Base-by-base conservation (phyloP, 1,140 invertebrate species). In the Diabrotica virgifera region DNA sequence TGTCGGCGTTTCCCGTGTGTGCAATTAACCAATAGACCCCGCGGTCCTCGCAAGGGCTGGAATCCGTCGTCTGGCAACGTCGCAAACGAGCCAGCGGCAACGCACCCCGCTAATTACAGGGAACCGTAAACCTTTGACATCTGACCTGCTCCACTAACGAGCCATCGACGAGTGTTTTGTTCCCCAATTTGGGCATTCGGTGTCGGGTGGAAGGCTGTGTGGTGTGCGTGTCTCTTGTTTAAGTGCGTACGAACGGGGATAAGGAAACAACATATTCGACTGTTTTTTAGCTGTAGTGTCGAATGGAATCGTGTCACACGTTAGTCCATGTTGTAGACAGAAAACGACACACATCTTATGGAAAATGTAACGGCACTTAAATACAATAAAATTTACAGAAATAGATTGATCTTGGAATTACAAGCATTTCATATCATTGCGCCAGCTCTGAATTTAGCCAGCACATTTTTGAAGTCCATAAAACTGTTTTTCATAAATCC, bases 81-180 rank as follows among this genome's bases (percentile, higher is more conserved):
- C 40, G 40, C 40, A 46, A 46, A 46, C 40, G 40, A 46, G 57
- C 67, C 52, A 59, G 72, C 68, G 71, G 71, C 70, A 69, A 71
- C 70, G 69, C 74, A 72, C 64, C 68, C 64, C 61, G 70, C 76
- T 78, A 78, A 78, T 78, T 78, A 78, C 73, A 78, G 76, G 70
- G 75, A 78, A 78, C 74, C 63, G 72, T 74, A 78, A 78, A 78
- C 77, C 77, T 77, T 78, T 78, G 77, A 78, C 77, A 78, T 78
- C 70, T 73, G 77, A 78, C 77, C 77, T 75, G 74, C 75, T 78
- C 74, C 70, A 76, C 77, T 78, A 78, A 78, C 76, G 77, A 78
- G 76, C 72, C 65, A 69, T 72, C 70, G 75, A 71, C 70, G 63
- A 70, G 76, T 72, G 70, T 77, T 76, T 70, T 75, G 74, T 77